Base-by-base conservation (phyloP, 2,113 vertebrate species). In the Onychorhynchus coronatus region DNA sequence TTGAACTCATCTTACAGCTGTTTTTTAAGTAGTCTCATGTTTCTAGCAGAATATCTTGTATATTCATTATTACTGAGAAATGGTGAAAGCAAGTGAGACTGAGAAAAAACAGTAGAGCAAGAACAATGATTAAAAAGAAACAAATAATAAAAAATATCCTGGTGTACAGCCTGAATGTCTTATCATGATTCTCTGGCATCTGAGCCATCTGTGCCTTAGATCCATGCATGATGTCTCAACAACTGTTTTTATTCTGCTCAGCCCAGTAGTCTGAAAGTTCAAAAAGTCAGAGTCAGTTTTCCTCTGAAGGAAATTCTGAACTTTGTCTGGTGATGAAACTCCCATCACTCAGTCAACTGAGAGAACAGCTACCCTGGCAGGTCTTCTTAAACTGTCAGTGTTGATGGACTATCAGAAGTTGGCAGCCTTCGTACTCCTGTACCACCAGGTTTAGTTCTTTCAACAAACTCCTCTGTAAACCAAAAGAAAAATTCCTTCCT, bases 201-300 rank as follows among this genome's bases (percentile, higher is more conserved):
- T 12, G 74, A 89, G 37, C 49, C 72, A 88, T 88, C 70, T 78
- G 52, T 87, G 72, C 83, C 52, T 96, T 91, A 92, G 79, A 91
- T 87, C 76, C 70, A 39, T 24, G 55, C 49, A 53, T 33, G 61
- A 49, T 78, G 82, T 46, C 79, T 94, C 79, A 95, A 75, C 44
- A 91, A 91, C 67, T 71, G 73, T 82, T 84, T 96, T 93, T 56
- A 75, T 44, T 86, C 70, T 94, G 75, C 63, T 94, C 52, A 90
- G 75, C 65, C 75, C 85, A 81, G 88, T 68, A 89, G 65, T 42
- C 66, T 85, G 44, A 84, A 84, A 93, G 83, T 94, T 93, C 92
- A 91, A 84, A 77, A 88, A 93, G 81, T 78, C 55, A 88, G 59
- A 70, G 52, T 27, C 65, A 72, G 24, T 61, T 87, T 75, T 94